A percentile compares a stretch with the other conserved stretches of the same genome.
These are phyloP conservation scores for Agriopis aurantiaria DNA, from an alignment of 2,888 invertebrate genomes.

Conservation along the genomic window DNA sequence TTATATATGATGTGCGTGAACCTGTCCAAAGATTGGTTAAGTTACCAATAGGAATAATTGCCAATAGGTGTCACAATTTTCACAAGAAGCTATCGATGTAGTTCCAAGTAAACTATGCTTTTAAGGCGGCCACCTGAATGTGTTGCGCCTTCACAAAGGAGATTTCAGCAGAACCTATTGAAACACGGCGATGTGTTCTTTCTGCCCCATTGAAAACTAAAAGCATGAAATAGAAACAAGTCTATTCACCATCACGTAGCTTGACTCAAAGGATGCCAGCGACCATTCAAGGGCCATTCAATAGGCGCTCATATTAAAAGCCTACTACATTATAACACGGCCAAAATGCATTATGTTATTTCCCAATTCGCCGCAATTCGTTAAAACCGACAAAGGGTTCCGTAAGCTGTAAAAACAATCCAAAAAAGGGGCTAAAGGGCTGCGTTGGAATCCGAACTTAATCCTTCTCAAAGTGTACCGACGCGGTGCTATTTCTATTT, in stretches of 20 bases:
- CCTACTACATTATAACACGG: constrained; percentile 58
- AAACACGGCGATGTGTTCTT: constrained; percentile 47
- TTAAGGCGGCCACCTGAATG: constrained; percentile 34
- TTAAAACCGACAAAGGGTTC: constrained; percentile 82
- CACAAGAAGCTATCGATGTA: constrained; percentile 18
- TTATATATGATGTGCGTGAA: no score
- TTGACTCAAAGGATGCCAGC: constrained; percentile 69
- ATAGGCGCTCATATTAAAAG: constrained; percentile 61
- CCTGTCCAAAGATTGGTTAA: background rate
- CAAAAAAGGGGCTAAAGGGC: constrained; percentile 61
- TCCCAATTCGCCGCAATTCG: constrained; percentile 62
- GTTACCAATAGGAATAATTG: background rate
- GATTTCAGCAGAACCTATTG: constrained; percentile 43
- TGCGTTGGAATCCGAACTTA: constrained; percentile 66
- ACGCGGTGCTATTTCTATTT: constrained; percentile 71
- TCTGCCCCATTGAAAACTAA: constrained; percentile 66
- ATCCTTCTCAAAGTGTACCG: constrained; percentile 80
- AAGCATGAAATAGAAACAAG: constrained; percentile 80
- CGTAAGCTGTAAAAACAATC: constrained; percentile 85
- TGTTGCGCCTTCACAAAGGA: constrained; percentile 37
- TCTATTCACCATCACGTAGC: constrained; percentile 77
- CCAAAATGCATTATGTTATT: constrained; percentile 62
- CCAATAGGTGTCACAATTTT: constrained; percentile 2
- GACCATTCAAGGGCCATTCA: constrained; percentile 74
- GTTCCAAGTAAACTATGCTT: constrained; percentile 31